Conservation (phyloP, 2,797 vertebrate species). For the Smutsia temminckii region DNA sequence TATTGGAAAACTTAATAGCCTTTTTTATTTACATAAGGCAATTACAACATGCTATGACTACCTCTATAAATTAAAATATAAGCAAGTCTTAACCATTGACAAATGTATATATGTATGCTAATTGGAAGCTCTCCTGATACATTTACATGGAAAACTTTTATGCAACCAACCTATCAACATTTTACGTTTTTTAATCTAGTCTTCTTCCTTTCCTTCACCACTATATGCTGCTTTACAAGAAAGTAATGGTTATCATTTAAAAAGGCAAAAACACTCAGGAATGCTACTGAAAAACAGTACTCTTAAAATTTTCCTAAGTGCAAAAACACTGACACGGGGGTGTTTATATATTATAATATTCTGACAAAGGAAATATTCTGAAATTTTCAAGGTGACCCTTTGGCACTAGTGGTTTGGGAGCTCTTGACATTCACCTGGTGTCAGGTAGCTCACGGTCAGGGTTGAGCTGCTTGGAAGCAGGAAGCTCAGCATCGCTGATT, state of each 20-base stretch:
- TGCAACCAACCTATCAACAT: slow-evolving; percentile 75
- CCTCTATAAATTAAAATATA: slow-evolving; percentile 84
- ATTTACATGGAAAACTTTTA: slow-evolving; percentile 80
- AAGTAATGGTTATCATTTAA: slow-evolving; percentile 49
- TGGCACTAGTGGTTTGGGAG: slow-evolving; percentile 69
- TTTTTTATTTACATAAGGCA: slow-evolving; percentile 87
- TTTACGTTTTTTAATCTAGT: slow-evolving; percentile 64
- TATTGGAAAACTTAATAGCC: slow-evolving; percentile 87
- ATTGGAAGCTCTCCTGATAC: slow-evolving; percentile 79
- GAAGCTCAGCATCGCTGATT: slow-evolving; percentile 45
- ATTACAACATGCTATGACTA: slow-evolving; percentile 86
- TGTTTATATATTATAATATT: not conserved
- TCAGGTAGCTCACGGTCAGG: slow-evolving; percentile 64
- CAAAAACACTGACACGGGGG: slow-evolving; percentile 48
- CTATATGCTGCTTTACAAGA: slow-evolving; percentile 57
- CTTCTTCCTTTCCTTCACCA: slow-evolving; percentile 62
- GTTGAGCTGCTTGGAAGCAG: slow-evolving; percentile 58
- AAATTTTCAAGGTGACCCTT: slow-evolving; percentile 66
- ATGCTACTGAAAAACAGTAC: slow-evolving; percentile 65
- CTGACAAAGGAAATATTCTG: slow-evolving; percentile 36
- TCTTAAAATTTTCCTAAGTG: slow-evolving; percentile 52
- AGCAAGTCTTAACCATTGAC: slow-evolving; percentile 83
- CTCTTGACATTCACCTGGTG: slow-evolving; percentile 69
- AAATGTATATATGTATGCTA: slow-evolving; percentile 80
- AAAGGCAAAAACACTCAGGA: slow-evolving; percentile 65